Evolutionary conservation across 2,113 vertebrate genomes (phyloP), one percentile per base, ranked within the genome.

Genomic region (Eulemur rufifrons): DNA sequence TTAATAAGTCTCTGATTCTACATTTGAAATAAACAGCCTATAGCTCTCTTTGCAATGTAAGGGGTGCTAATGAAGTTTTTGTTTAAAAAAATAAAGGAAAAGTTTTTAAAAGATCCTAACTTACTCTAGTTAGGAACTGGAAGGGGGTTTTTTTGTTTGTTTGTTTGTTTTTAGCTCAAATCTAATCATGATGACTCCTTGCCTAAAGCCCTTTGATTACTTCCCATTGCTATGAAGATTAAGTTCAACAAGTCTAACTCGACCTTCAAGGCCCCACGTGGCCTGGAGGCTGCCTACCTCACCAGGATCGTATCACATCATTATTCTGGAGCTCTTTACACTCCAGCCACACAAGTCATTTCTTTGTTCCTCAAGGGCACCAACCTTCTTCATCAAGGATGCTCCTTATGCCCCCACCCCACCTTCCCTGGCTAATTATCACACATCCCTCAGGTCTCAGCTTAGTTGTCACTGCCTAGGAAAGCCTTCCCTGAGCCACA

Each of bases 241-340:
- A 92, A 86, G 71, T 80, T 92, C 20, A 52, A 76, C 76, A 77
- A 27, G 18, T 81, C 89, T 77, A 64, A 86, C 54, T 86, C 91
- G 73, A 78, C 34, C 87, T 89, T 15, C 20, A 71, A 64, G 47
- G 47, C 39, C 63, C 4, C 50, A 23, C 9, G 9, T 83, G 27
- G 50, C 71, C 11, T 69, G 20, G 39, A 89, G 73, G 4, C 34
- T 63, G 80, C 76, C 56, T 50, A 18, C 39, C 12, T 88, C 17
- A n/a, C 82, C 29, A 45, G 6, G 11, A 71, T n/a, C 14, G 32
- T n/a, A 59, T 56, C 45, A 81, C 61, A 34, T 47, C 59, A 12
- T 66, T 86, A 71, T 92, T 84, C 61, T 61, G 21, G 20, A 64
- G 21, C 39, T 83, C 68, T 85, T 90, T 69, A 69, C 42, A 56